Evolutionary conservation across 92 coral and sea anemone genomes (phyloP), one percentile per base, ranked within the genome.

Genomic region (Zoanthus solanderi): DNA sequence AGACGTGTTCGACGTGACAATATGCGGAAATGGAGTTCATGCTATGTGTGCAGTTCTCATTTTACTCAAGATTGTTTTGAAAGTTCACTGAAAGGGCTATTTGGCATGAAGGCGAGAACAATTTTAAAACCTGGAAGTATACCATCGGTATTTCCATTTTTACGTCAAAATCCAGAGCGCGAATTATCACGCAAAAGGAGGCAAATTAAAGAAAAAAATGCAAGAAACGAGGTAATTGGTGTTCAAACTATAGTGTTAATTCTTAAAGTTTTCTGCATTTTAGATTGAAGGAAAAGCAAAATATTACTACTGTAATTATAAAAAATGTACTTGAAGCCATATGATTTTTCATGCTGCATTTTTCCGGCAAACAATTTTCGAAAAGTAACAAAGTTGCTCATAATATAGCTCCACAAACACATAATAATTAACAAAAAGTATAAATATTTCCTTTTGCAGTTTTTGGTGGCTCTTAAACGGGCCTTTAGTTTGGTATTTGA

Each of bases 1-100:
- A 72, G 56, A 67, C 72, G 83, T 28, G 45, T 76, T 72, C 87
- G 91, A 63, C 91, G 91, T 56, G 87, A 81, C 61, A 88, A 83
- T 72, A 50, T 83, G 34, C 47, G 76, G 31, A 74, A 88, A 72
- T 44, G 17, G 45, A 88, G 82, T 32, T 88, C 88, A 60, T 88
- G 91, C 87, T 88, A 88, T 46, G 82, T 88, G 72, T 88, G 91
- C 37, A 83, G 91, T 79, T 73, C 82, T 32, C 88, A 88, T 76
- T 88, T 88, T 67, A 83, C 87, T 13, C 81, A 30, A 53, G 88
- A 82, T 76, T 88, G 91, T 75, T 88, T 88, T 9, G 32, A 67
- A 7, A 67, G 7, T 28, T 67, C 72, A 30, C 72, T 67, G 29
- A 0, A 67, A 18, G 44, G 72, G 44, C 44, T 18, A 31, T 84